Conservation (phyloP, 2,113 vertebrate species). For the Otus sunia region DNA sequence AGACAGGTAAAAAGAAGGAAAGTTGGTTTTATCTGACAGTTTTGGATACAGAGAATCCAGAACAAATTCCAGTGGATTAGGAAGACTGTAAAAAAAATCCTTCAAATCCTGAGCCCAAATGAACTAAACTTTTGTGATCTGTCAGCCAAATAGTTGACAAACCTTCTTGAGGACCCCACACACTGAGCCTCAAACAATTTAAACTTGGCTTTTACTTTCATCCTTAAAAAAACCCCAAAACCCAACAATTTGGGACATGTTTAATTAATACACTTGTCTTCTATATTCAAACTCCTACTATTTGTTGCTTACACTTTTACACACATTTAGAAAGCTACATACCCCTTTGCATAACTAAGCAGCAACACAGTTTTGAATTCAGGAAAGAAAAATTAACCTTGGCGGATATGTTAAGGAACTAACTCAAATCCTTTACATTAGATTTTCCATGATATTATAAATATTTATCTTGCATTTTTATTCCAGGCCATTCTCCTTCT, state of each 20-base stretch:
- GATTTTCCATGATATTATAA: constrained; percentile 22
- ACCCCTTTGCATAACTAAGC: background rate
- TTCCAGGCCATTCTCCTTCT: constrained; percentile 14
- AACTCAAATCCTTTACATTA: background rate
- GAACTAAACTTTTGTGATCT: background rate
- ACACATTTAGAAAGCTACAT: background rate
- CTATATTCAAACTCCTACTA: background rate
- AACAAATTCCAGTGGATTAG: constrained; percentile 3
- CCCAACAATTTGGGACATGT: background rate
- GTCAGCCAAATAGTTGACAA: background rate
- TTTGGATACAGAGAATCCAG: background rate
- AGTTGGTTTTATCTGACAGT: background rate
- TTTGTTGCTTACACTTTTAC: constrained; percentile 6
- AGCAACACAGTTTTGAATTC: constrained; percentile 19
- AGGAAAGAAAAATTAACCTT: constrained; percentile 17
- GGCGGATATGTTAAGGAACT: background rate
- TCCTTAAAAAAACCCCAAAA: background rate
- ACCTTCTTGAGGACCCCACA: background rate
- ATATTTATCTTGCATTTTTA: constrained; percentile 42
- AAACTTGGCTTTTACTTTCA: background rate
- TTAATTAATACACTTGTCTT: background rate
- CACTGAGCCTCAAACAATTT: background rate
- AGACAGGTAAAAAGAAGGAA: background rate
- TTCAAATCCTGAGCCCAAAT: background rate
- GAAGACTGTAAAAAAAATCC: background rate